Base-by-base conservation (phyloP, 2,113 vertebrate genomes). In the Pipa parva region DNA sequence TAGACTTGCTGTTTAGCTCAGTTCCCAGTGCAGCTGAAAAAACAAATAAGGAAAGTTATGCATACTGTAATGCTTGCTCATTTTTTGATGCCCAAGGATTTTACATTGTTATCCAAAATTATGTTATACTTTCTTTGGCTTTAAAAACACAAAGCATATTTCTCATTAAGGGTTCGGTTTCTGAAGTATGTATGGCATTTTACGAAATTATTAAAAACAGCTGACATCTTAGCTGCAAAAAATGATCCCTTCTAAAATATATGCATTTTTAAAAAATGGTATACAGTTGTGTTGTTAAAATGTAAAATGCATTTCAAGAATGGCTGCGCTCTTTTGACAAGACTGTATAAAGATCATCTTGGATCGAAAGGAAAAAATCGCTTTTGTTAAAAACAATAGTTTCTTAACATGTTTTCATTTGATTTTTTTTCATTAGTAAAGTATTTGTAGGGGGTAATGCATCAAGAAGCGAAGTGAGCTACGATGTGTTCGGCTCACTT, bases 161-260 rank as follows among this genome's bases (percentile, higher is more conserved):
- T 68, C 57, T 83, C 61, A 68, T 69, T 73, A 83, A 84, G 83
- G 25, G 59, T 60, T 73, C 76, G 74, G 71, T 82, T 86, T 84
- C 55, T 11, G 9, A 48, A 82, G 82, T 82, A 85, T 80, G 76
- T 31, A 74, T 73, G 79, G 72, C 65, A 84, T 85, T 83, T n/a
- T 82, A 63, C 73, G 74, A 50, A 76, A 79, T 85, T 85, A 87
- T 86, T 83, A 74, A 78, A 80, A 85, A 80, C 69, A 78, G 73
- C 76, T 85, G 66, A 70, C 58, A n/a, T 36, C 33, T 63, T 50
- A 50, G 46, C 29, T 50, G 61, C 48, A 61, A 49, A 61, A 61
- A 31, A 31, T 6, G 5, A 37, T 22, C 46, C 52, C 39, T 54
- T 54, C 18, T 17, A 1, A 29, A 18, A 29, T 52, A 52, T 59